A percentile compares a stretch with the other conserved stretches of the same genome.
Conservation (phyloP, 2,888 invertebrate genomes). For the Apeira syringaria region DNA sequence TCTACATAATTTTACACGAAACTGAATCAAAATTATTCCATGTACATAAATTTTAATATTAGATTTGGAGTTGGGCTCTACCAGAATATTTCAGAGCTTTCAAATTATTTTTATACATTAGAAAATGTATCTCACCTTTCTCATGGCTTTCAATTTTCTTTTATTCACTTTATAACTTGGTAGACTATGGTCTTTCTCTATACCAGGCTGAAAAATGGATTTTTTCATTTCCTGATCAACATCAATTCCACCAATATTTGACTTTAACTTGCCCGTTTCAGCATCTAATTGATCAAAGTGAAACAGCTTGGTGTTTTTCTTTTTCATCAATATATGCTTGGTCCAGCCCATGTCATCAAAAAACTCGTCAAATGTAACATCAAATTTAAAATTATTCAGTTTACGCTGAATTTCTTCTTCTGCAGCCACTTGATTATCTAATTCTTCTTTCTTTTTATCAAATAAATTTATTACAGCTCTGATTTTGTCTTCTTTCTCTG, state of each 20-base stretch:
- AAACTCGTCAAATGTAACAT: slow-evolving; percentile 63
- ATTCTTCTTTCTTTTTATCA: slow-evolving; percentile 60
- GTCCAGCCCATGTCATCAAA: slow-evolving; percentile 73
- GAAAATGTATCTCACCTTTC: slow-evolving; percentile 67
- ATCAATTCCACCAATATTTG: slow-evolving; percentile 67
- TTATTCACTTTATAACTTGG: slow-evolving; percentile 84
- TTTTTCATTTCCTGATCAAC: slow-evolving; percentile 85
- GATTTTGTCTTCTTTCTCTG: slow-evolving; percentile 61
- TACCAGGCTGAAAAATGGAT: slow-evolving; percentile 85
- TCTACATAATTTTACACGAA: no score
- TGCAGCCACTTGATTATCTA: slow-evolving; percentile 47
- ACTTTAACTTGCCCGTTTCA: slow-evolving; percentile 69
- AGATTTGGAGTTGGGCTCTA: no score
- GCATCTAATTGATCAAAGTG: slow-evolving; percentile 64
- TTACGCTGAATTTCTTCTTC: slow-evolving; percentile 60
- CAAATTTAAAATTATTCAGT: slow-evolving; percentile 59
- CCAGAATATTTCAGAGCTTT: no score
- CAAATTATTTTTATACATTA: no score
- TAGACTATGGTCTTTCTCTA: slow-evolving; percentile 85
- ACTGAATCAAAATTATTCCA: no score
- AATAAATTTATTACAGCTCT: slow-evolving; percentile 59
- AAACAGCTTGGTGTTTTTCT: slow-evolving; percentile 49
- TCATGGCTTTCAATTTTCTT: slow-evolving; percentile 79
- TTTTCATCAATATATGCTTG: slow-evolving; percentile 52
- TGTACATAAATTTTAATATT: no score